phyloP scores from a whole-genome alignment of 2,113 vertebrate species.

The Peucedramus taeniatus region DNA sequence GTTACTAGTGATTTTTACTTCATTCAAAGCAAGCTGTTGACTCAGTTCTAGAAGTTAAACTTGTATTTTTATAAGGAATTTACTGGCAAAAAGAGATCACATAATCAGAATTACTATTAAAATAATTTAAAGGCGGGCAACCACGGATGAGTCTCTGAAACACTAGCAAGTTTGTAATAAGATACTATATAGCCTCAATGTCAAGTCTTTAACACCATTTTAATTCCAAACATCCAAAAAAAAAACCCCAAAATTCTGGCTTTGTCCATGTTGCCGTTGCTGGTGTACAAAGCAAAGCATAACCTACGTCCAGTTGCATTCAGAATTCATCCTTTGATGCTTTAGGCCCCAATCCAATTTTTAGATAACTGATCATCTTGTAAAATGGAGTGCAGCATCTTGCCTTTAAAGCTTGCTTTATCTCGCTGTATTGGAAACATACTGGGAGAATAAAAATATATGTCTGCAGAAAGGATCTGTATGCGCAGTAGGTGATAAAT shows the following conservation, averaged over 20 bases:
- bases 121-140: neutral
- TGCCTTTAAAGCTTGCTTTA: neutral
- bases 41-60: neutral
- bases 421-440: neutral
- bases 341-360: neutral
- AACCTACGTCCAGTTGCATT: neutral
- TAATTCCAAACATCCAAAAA: neutral
- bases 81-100: neutral
- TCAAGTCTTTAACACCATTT: neutral
- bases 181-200: rapidly evolving
- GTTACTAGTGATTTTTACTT: neutral
- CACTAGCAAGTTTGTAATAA: neutral
- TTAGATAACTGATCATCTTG: neutral
- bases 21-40: neutral
- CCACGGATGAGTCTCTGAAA: neutral
- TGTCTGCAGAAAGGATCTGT: constrained; percentile 3
- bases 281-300: neutral
- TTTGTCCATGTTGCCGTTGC: neutral
- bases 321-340: neutral
- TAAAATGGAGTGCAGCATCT: neutral
- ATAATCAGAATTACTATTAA: neutral
- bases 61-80: neutral
- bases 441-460: constrained; percentile 13
- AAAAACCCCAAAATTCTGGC: neutral
- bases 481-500: constrained; percentile 18